These are phyloP conservation scores for Mus pahari DNA, from an alignment of 2,113 vertebrate species.

Conservation along the genomic window DNA sequence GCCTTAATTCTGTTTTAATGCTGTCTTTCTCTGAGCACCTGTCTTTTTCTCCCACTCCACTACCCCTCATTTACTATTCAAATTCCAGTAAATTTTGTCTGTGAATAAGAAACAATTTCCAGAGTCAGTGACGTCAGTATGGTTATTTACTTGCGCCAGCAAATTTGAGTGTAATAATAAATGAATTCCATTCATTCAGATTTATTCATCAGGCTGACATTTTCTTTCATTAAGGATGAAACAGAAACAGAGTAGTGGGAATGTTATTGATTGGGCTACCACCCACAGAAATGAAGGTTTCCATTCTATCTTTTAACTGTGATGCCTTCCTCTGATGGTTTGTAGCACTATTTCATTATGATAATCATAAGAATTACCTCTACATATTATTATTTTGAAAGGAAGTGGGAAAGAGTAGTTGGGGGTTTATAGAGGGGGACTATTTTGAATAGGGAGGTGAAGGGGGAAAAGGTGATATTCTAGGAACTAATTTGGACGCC, in stretches of 20 bases:
- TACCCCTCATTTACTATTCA: not conserved
- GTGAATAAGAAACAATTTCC: not conserved
- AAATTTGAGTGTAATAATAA: not conserved
- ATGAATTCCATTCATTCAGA: not conserved
- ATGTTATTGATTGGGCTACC: not conserved
- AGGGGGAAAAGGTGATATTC: not conserved
- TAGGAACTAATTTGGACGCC: not conserved
- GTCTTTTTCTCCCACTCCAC: not conserved
- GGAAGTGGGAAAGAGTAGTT: not conserved
- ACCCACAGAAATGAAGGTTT: not conserved
- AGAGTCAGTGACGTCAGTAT: not conserved
- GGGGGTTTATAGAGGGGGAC: too few species aligned
- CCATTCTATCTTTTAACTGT: not conserved
- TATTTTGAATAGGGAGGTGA: too few species aligned
- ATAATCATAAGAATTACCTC: not conserved
- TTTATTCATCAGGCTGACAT: not conserved
- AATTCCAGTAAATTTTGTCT: constrained; percentile 23
- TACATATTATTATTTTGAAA: constrained; percentile 8
- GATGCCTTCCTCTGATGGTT: not conserved
- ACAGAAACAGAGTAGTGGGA: not conserved
- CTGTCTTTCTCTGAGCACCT: not conserved
- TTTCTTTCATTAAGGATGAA: not conserved
- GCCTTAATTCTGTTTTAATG: not conserved
- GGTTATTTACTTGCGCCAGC: not conserved
- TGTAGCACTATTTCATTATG: not conserved